Evolutionary conservation across 2,888 invertebrate species (phyloP).

Genomic region (Epinotia demarniana): DNA sequence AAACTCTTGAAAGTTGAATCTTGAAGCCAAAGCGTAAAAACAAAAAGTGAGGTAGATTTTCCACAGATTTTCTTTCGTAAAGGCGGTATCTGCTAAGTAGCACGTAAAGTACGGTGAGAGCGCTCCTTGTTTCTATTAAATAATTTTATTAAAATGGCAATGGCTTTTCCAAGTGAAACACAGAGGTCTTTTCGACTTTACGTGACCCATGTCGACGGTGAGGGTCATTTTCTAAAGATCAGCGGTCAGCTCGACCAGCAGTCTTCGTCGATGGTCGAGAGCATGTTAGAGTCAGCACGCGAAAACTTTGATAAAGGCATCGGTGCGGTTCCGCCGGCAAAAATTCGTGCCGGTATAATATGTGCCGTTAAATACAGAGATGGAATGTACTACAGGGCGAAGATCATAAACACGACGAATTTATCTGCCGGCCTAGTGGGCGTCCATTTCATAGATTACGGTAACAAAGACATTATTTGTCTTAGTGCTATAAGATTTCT

Average conservation of each 20-base stretch:
- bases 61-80: conserved; percentile 58
- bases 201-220: conserved; percentile 88
- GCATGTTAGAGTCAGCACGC: conserved; percentile 69
- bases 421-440: conserved; percentile 83
- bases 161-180: conserved; percentile 70
- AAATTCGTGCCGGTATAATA: conserved; percentile 81
- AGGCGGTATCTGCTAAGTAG: conserved; percentile 18
- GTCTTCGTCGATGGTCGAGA: conserved; percentile 84
- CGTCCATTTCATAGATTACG: conserved; percentile 88
- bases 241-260: conserved; percentile 88
- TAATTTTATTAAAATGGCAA: conserved; percentile 54
- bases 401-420: conserved; percentile 79
- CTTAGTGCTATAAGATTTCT: conserved; percentile 85
- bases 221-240: conserved; percentile 88
- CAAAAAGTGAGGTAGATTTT: conserved; percentile 65
- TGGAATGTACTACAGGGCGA: conserved; percentile 87
- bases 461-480: conserved; percentile 86
- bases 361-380: conserved; percentile 89
- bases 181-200: conserved; percentile 75
- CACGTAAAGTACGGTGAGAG: conserved; percentile 52
- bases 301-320: conserved; percentile 76
- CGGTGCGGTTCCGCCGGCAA: conserved; percentile 76
- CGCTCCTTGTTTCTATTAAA: conserved; percentile 52
- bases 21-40: conserved; percentile 77
- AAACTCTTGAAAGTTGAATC: too few relatives aligned